Evolutionary conservation across 2,888 invertebrate genomes (phyloP), one percentile per base, ranked within the genome.

Genomic region (Heteromurus nitidus): DNA sequence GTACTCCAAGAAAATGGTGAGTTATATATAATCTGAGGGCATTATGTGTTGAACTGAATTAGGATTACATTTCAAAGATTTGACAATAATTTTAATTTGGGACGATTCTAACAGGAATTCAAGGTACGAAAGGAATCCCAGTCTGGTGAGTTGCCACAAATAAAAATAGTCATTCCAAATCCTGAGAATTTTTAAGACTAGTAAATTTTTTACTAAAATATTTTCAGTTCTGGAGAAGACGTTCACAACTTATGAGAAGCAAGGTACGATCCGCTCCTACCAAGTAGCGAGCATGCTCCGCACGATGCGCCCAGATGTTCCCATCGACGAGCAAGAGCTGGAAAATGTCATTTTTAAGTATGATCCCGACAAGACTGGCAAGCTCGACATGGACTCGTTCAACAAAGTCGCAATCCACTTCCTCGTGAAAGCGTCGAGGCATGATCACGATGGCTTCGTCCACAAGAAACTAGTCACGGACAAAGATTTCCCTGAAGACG

Each of bases 101-200:
- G n/a, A n/a, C n/a, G n/a, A n/a, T n/a, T n/a, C n/a, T n/a, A n/a
- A n/a, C 18, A 68, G 68, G 68, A 68, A 31, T 68, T 31, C 53
- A 68, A 68, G 53, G 68, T 68, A 30, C 68, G 68, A 50, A 68
- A 53, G 31, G 68, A 68, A 68, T 68, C 68, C 18, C 53, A 68
- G n/a, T 68, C 68, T 20, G 53, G 68, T 68, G 53, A 53, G n/a
- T 16, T 3, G 7, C 36, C 36, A 36, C 13, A 36, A 13, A 5
- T 36, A 44, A 44, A 44, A 44, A 44, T 3, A 3, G 5, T 36
- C 13, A 36, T 36, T 36, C 7, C 36, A 36, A 5, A 5, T 44
- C 44, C n/a, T 44, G n/a, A 44, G 2, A 44, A 9, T 3, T 44
- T 44, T 44, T 44, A 44, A 2, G 5, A 36, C 7, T 13, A 36